These are phyloP conservation scores for Nymphalis polychloros DNA, from an alignment of 2,888 invertebrate species.

Conservation along the genomic window DNA sequence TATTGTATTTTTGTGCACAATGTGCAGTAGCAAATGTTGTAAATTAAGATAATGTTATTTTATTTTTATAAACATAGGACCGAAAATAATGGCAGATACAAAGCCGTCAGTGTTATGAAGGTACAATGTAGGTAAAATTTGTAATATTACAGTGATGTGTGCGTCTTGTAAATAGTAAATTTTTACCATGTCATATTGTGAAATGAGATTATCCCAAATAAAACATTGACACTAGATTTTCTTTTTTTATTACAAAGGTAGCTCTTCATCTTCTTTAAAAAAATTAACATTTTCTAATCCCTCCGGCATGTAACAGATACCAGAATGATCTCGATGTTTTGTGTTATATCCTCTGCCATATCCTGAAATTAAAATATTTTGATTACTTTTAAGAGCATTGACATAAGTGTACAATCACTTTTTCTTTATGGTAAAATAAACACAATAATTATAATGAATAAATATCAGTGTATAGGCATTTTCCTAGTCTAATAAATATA, in stretches of 20 bases:
- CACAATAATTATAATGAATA: no score
- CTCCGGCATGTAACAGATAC: constrained; percentile 85
- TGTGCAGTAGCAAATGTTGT: constrained; percentile 72
- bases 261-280: constrained; percentile 59
- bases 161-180: constrained; percentile 76
- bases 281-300: constrained; percentile 84
- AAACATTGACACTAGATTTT: constrained; percentile 68
- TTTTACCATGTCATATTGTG: constrained; percentile 77
- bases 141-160: constrained; percentile 66
- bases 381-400: no score
- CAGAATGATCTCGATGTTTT: constrained; percentile 78
- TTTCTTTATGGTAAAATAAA: no score
- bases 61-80: constrained; percentile 75
- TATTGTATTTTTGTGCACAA: constrained; percentile 63
- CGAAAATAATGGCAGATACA: constrained; percentile 59
- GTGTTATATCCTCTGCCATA: constrained; percentile 84
- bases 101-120: constrained; percentile 65
- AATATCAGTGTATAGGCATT: no score
- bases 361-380: constrained; percentile 67
- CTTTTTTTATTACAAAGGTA: constrained; percentile 20
- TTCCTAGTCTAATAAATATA: no score
- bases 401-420: no score
- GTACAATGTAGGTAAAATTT: constrained; percentile 76
- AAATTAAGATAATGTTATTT: constrained; percentile 71
- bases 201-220: constrained; percentile 79